phyloP scores from a whole-genome alignment of 1,140 invertebrate genomes.

The Scaptomyza graminum region DNA sequence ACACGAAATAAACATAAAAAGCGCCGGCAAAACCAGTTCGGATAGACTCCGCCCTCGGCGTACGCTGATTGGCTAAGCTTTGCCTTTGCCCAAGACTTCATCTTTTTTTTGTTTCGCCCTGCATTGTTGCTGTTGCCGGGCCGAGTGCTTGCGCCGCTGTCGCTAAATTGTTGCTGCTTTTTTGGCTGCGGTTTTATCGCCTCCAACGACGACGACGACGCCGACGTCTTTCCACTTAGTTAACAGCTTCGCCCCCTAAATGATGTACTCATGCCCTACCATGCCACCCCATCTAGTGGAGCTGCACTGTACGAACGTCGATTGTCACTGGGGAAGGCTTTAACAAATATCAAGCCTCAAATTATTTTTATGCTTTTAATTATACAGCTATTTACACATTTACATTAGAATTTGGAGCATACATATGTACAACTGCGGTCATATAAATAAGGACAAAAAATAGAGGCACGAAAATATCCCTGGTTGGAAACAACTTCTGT shows the following conservation, averaged over 20 bases:
- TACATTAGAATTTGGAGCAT: constrained; percentile 9
- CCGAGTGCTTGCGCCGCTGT: constrained; percentile 29
- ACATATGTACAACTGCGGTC: neutral
- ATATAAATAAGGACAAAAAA: too few species aligned
- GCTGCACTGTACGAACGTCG: neutral
- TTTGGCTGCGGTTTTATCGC: constrained; percentile 57
- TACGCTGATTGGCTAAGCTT: constrained; percentile 83
- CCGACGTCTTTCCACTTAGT: constrained; percentile 45
- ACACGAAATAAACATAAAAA: constrained; percentile 75
- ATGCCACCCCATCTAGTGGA: neutral
- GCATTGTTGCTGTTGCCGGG: constrained; percentile 30
- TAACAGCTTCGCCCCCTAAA: constrained; percentile 24
- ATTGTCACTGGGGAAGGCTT: constrained; percentile 33
- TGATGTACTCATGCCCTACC: neutral
- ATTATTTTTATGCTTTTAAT: constrained; percentile 64
- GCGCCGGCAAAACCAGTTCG: constrained; percentile 80
- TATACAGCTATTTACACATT: constrained; percentile 20
- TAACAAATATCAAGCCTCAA: constrained; percentile 62
- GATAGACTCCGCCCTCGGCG: constrained; percentile 79
- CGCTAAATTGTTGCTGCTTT: constrained; percentile 33
- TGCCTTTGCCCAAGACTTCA: constrained; percentile 70
- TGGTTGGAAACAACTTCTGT: too few species aligned
- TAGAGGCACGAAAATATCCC: too few species aligned
- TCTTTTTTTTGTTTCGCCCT: constrained; percentile 63
- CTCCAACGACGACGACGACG: constrained; percentile 22